Conservation (phyloP, 2,797 vertebrate genomes). For the Rhyacichthys aspro region DNA sequence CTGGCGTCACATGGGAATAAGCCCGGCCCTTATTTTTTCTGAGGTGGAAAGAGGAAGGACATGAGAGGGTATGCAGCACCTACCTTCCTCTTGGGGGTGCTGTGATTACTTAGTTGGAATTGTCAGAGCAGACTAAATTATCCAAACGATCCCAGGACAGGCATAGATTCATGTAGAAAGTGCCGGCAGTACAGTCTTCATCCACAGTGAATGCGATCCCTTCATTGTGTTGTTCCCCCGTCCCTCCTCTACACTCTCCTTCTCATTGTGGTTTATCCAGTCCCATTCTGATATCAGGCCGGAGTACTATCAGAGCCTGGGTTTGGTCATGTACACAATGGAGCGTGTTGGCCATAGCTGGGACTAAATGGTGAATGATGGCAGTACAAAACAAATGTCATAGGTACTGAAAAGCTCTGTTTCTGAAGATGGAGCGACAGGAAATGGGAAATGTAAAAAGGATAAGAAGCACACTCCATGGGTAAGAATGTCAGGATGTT, state of each 20-base stretch:
- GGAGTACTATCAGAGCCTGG: conserved; percentile 66
- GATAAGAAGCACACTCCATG: conserved; percentile 4
- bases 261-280: conserved; percentile 59
- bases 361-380: conserved; percentile 51
- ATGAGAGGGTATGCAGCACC: conserved; percentile 40
- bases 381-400: conserved; percentile 18
- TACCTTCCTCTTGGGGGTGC: conserved; percentile 78
- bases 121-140: conserved; percentile 72
- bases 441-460: conserved; percentile 23
- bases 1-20: conserved; percentile 49
- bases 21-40: conserved; percentile 47
- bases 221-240: conserved; percentile 58
- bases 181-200: conserved; percentile 73
- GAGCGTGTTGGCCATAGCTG: conserved; percentile 43
- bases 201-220: conserved; percentile 68
- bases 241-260: not conserved
- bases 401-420: conserved; percentile 30
- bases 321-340: conserved; percentile 69
- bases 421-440: conserved; percentile 20
- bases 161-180: conserved; percentile 74
- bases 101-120: conserved; percentile 74
- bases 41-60: conserved; percentile 43
- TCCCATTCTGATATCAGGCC: conserved; percentile 64
- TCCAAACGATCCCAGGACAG: conserved; percentile 75
- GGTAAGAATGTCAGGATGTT: conserved; percentile 6